These are phyloP conservation scores for Caretta caretta DNA, from an alignment of 2,113 vertebrate species.

Conservation along the genomic window DNA sequence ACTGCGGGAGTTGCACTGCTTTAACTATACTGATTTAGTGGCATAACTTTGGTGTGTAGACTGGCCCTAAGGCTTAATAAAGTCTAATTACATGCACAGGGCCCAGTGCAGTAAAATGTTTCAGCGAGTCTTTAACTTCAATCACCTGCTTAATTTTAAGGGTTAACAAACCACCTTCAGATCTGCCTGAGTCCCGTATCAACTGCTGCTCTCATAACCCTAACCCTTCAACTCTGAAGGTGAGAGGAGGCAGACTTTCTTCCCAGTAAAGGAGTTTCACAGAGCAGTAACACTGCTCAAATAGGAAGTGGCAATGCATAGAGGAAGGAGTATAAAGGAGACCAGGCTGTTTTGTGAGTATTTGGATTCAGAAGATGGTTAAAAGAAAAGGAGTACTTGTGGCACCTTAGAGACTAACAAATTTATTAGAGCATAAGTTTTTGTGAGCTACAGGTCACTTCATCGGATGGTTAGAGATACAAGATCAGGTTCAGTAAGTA, in stretches of 20 bases:
- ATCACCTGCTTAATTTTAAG: conserved; percentile 20
- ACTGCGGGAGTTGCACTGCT: fast-evolving
- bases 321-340: background rate
- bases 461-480: background rate
- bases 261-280: background rate
- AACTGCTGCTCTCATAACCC: conserved; percentile 37
- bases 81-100: background rate
- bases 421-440: no score
- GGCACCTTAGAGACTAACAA: no score
- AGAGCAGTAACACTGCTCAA: background rate
- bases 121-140: conserved; percentile 38
- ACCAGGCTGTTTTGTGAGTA: background rate
- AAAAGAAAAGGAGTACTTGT: no score
- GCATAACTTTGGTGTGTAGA: fast-evolving
- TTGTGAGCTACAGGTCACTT: no score
- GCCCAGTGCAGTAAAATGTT: background rate
- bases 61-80: background rate
- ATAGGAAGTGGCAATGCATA: background rate
- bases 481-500: background rate
- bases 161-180: background rate
- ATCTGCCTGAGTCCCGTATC: conserved; percentile 10
- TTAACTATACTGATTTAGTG: background rate
- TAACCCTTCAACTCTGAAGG: background rate
- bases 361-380: background rate
- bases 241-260: background rate